These are phyloP conservation scores for Synanthedon vespiformis DNA, from an alignment of 2,888 invertebrate species.

Conservation along the genomic window DNA sequence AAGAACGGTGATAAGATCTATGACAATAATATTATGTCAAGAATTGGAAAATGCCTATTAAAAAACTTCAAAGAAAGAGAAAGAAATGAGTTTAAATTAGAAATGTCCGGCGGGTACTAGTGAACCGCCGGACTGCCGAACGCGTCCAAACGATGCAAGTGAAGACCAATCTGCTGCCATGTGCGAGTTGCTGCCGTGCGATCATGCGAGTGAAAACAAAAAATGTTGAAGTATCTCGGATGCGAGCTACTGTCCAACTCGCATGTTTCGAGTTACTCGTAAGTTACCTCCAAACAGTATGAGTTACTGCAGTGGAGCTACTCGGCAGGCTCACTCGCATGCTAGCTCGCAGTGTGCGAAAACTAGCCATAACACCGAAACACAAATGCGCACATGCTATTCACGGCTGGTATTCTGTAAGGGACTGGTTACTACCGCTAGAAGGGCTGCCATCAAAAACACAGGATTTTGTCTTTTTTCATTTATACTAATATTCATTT, in stretches of 20 bases:
- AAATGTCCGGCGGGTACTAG: slow-evolving; percentile 6
- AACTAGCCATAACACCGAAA: no score
- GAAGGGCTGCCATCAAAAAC: no score
- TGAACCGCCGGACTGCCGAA: slow-evolving; percentile 13
- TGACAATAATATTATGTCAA: background rate
- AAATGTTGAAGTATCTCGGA: background rate
- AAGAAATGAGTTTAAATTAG: slow-evolving; percentile 6
- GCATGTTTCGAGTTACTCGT: background rate
- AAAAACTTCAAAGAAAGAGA: no score
- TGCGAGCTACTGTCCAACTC: background rate
- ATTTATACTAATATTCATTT: no score
- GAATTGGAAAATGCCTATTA: background rate
- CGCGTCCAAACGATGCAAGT: slow-evolving; percentile 13
- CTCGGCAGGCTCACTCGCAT: background rate
- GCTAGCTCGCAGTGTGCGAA: no score
- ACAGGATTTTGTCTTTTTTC: no score
- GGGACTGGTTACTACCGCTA: no score
- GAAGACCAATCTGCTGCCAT: slow-evolving; percentile 12
- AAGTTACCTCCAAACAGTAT: background rate
- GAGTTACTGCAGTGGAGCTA: background rate
- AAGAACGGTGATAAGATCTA: background rate
- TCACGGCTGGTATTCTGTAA: no score
- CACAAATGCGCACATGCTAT: no score
- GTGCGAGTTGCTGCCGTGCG: slow-evolving; percentile 9
- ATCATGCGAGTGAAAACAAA: slow-evolving; percentile 7